Evolutionary conservation across 1,140 invertebrate species (phyloP).

Genomic region (Mizuhopecten yessoensis): DNA sequence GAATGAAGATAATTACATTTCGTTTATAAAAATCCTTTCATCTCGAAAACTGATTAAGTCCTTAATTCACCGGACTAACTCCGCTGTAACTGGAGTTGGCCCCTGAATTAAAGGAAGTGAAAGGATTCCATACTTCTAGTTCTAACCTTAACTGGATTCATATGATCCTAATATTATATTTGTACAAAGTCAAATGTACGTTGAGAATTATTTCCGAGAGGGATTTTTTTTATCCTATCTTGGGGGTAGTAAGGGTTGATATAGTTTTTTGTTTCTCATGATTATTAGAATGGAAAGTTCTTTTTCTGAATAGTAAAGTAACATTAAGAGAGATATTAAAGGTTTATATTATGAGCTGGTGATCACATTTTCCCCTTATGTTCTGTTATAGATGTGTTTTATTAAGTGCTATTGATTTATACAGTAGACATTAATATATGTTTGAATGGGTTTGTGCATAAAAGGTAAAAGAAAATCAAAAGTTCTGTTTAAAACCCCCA

Average conservation of each 20-base stretch:
- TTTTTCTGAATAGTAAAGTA: neutral
- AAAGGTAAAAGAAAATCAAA: conserved; percentile 15
- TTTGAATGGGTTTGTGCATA: conserved; percentile 33
- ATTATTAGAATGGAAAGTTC: conserved; percentile 4
- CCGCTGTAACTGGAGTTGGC: neutral
- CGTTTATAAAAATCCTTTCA: neutral
- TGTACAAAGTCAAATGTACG: conserved; percentile 7
- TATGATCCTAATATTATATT: conserved; percentile 20
- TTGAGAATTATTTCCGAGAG: conserved; percentile 26
- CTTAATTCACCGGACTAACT: neutral
- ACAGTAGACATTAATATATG: neutral
- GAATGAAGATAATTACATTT: conserved; percentile 28
- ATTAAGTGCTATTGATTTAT: conserved; percentile 39
- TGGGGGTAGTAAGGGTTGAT: conserved; percentile 8
- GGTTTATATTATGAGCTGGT: neutral
- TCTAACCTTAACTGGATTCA: neutral
- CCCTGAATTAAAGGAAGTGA: neutral
- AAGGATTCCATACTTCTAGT: neutral
- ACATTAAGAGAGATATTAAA: neutral
- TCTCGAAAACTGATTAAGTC: neutral
- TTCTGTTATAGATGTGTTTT: neutral
- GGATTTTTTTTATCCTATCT: neutral
- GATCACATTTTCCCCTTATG: neutral
- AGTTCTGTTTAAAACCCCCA: neutral
- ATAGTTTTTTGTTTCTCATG: neutral